Percentiles rank a stretch among this genome's conserved stretches.
These are phyloP conservation scores for Calonectris borealis DNA, from an alignment of 2,113 vertebrate species.

Conservation along the genomic window DNA sequence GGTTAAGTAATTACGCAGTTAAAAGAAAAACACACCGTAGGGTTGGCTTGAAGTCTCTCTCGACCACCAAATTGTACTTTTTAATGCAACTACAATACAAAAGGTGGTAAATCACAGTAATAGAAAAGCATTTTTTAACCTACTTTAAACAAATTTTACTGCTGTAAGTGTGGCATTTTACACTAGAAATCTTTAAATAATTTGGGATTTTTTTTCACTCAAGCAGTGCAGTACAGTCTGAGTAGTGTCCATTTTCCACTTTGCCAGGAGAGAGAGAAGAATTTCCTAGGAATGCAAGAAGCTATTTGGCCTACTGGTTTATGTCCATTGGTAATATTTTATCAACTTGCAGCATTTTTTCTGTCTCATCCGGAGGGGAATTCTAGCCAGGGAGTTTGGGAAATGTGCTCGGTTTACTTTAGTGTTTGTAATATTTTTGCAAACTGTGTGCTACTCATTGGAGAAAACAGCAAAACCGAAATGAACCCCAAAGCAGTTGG, in stretches of 20 bases:
- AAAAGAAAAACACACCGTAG: rapidly evolving
- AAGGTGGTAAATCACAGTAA: neutral
- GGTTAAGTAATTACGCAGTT: too few relatives aligned
- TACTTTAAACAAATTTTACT: neutral
- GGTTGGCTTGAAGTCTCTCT: neutral
- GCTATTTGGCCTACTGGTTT: neutral
- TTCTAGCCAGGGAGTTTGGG: neutral
- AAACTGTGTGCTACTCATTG: neutral
- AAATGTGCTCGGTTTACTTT: neutral
- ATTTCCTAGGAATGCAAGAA: neutral
- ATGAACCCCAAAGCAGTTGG: neutral
- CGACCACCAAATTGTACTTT: neutral
- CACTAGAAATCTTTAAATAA: neutral
- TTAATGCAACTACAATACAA: rapidly evolving
- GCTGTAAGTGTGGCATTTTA: neutral
- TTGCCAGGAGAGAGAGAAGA: neutral
- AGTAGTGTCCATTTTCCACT: neutral
- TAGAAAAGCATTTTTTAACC: neutral
- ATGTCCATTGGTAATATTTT: neutral
- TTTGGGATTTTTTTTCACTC: neutral
- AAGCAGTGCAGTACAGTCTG: neutral
- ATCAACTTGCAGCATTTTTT: neutral
- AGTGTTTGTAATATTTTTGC: neutral
- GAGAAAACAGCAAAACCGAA: neutral
- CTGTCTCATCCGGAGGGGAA: neutral